Base-by-base conservation (phyloP, 1,140 invertebrate genomes). In the Neotoxoptera formosana region DNA sequence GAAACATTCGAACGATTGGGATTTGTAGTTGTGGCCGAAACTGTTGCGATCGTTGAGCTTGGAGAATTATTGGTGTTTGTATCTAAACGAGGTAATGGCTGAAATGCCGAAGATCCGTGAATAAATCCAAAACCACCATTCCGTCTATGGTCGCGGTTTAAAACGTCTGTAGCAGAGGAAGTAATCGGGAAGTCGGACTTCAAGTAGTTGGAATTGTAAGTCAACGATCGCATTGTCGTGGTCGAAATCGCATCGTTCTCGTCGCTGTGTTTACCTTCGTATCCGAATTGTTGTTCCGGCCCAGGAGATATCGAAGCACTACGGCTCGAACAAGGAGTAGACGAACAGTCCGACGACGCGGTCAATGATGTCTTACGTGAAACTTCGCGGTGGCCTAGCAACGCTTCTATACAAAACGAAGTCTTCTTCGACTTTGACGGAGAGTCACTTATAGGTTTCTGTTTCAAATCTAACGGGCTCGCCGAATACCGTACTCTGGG, bases 331-430 rank as follows among this genome's bases (percentile, higher is more conserved):
- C 94, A 95, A 94, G 94, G 96, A 95, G 86, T 95, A 95, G 34
- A 95, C 95, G 14, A 95, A 95, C 41, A 95, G 96, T 93, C 95
- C 95, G 23, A 95, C 95, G 94, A 95, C 95, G 76, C 94, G 90
- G 89, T 88, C 36, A 94, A 81, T 47, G 94, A 25, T 91, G 94
- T 51, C 94, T 94, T 34, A 2, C 51, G 93, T 6, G 47, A 34
- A 47, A n/a, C 60, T 47, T 87, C 87, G 7, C 47, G 93, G 41
- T 88, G 93, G 17, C 95, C 96, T 25, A 97, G 94, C n/a, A 97
- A 94, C 0, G 96, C 96, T 90, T 97, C 97, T 91, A 97, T 97
- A 94, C 96, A 97, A 94, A 97, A 97, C 0, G 96, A 97, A 21
- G 96, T 96, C 91, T 96, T 96, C 93, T 21, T 95, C 95, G 17